Evolutionary conservation across 2,797 vertebrate genomes (phyloP), one percentile per base, ranked within the genome.

Genomic region (Morus bassanus): DNA sequence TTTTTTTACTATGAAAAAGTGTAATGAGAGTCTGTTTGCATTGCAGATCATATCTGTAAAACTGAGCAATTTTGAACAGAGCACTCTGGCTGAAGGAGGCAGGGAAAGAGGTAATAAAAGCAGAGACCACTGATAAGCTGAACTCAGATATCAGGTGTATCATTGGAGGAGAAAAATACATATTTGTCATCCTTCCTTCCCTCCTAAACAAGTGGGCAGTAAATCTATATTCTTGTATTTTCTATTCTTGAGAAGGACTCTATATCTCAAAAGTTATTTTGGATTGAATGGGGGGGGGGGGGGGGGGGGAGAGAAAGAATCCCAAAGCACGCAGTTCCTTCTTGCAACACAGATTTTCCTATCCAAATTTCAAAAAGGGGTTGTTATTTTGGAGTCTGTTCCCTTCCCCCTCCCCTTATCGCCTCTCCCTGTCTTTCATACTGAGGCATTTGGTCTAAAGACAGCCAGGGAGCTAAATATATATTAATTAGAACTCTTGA

Each of bases 401-500:
- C 97, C 96, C 97, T 96, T 93, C 95, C 91, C 64, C 82, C 91
- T 92, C 54, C 83, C 72, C 86, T 93, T 91, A 93, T 94, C 11
- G 31, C 95, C 85, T 95, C 91, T 96, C 96, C 82, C 81, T 96
- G 94, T 97, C 97, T 98, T 98, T 97, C 94, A 93, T 56, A 75
- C 88, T 89, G 96, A 97, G 97, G 95, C 87, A 60, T 96, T 98
- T 96, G 94, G 97, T 97, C 97, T 97, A 98, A 98, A 98, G 98
- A 98, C 97, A 98, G 97, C 94, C 95, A 98, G 96, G 93, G 96
- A 98, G 97, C 98, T 98, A 98, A 98, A 98, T 98, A 98, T 98
- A 98, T 98, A 98, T 98, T 98, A 98, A 98, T 98, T 98, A 98
- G 98, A 98, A 98, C 98, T 98, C 98, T 98, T 98, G 98, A 98